phyloP scores from a whole-genome alignment of 2,888 invertebrate species.

The Cephus pygmeus region DNA sequence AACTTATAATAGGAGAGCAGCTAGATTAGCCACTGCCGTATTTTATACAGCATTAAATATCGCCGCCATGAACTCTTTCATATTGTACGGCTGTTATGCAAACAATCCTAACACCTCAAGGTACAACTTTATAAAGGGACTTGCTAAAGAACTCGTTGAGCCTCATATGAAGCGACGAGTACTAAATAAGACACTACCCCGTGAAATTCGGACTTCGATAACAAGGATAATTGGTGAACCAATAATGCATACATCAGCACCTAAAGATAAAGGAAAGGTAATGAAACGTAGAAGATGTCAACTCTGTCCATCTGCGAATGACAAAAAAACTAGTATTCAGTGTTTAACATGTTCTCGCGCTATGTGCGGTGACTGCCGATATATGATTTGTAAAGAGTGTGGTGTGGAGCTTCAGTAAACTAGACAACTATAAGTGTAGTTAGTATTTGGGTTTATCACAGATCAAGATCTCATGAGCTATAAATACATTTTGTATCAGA shows the following conservation, averaged over 20 bases:
- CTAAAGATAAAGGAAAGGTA: neutral
- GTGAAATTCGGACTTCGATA: neutral
- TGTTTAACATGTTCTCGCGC: neutral
- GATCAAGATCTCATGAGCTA: too few relatives aligned
- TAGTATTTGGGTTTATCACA: too few relatives aligned
- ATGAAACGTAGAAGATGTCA: neutral
- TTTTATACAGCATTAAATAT: neutral
- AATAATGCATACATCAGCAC: neutral
- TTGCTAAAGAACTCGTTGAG: conserved; percentile 2
- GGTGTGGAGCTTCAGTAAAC: neutral
- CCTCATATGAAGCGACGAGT: neutral
- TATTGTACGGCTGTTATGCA: neutral
- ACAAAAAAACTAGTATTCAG: conserved; percentile 1
- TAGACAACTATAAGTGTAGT: too few relatives aligned
- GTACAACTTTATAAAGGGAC: neutral
- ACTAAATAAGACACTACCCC: neutral
- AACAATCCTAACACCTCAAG: neutral
- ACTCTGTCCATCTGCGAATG: neutral
- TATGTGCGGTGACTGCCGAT: neutral
- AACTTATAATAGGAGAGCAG: neutral
- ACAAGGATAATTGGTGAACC: neutral
- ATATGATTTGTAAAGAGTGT: neutral
- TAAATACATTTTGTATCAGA: too few relatives aligned
- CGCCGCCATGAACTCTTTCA: neutral
- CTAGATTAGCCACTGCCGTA: neutral